phyloP scores from a whole-genome alignment of 2,888 invertebrate species.

The Spodoptera exigua region DNA sequence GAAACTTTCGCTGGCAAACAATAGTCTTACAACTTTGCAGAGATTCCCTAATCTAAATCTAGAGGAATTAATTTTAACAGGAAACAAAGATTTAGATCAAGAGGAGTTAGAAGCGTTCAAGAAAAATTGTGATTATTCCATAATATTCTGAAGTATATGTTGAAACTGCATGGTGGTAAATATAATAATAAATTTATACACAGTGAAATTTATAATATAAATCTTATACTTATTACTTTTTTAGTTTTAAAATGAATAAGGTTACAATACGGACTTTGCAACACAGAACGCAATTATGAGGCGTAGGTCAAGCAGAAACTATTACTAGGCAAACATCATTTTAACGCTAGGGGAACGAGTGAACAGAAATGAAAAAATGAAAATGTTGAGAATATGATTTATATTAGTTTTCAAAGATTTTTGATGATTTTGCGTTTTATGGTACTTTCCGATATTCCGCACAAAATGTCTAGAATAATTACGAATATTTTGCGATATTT shows the following conservation, averaged over 20 bases:
- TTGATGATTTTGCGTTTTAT: too few species aligned
- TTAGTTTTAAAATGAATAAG: slow-evolving; percentile 17
- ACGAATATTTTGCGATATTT: too few species aligned
- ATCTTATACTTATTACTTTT: slow-evolving; percentile 17
- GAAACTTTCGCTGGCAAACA: slow-evolving; percentile 86
- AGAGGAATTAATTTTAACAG: slow-evolving; percentile 81
- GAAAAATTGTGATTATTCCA: slow-evolving; percentile 64
- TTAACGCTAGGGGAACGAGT: too few species aligned
- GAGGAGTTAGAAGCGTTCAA: slow-evolving; percentile 75
- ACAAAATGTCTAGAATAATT: too few species aligned
- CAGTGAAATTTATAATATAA: slow-evolving; percentile 9
- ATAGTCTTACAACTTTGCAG: slow-evolving; percentile 82
- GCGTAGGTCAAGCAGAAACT: slow-evolving; percentile 6
- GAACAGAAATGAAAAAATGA: too few species aligned
- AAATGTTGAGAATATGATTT: too few species aligned
- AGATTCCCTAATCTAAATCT: slow-evolving; percentile 86
- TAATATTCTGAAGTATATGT: slow-evolving; percentile 67
- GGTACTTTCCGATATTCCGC: too few species aligned
- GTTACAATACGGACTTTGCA: slow-evolving; percentile 6
- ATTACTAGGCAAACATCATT: background rate
- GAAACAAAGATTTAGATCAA: slow-evolving; percentile 76
- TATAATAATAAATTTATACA: slow-evolving; percentile 12
- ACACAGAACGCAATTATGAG: slow-evolving; percentile 9
- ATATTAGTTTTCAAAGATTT: too few species aligned
- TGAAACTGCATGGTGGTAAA: slow-evolving; percentile 22